Percentiles rank a stretch among this genome's conserved stretches.
These are phyloP conservation scores for Dynastes maya DNA, from an alignment of 2,888 invertebrate genomes.

Conservation along the genomic window DNA sequence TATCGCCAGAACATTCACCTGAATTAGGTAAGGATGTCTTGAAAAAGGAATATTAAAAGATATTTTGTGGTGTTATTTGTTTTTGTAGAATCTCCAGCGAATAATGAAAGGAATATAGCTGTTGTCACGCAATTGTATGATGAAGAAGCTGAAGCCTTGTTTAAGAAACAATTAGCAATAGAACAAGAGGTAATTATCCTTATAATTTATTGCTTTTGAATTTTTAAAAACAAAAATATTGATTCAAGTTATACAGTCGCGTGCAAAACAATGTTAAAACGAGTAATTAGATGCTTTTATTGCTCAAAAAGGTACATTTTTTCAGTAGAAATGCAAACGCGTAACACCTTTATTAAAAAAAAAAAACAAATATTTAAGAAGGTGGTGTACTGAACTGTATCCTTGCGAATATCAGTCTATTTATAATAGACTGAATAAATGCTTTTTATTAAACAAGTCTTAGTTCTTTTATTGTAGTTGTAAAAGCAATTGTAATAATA, in stretches of 20 bases:
- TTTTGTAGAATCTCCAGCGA: slow-evolving; percentile 61
- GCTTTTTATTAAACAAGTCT: no score
- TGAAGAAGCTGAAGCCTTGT: slow-evolving; percentile 76
- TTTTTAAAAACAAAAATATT: neutral
- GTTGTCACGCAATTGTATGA: slow-evolving; percentile 60
- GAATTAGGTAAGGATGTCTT: slow-evolving; percentile 61
- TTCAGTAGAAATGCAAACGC: no score
- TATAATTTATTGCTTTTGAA: neutral
- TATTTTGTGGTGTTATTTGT: slow-evolving; percentile 48
- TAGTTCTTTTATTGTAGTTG: no score
- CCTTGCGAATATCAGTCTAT: no score
- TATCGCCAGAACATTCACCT: slow-evolving; percentile 61
- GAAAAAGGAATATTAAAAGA: slow-evolving; percentile 11
- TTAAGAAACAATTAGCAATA: slow-evolving; percentile 76
- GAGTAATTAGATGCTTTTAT: no score
- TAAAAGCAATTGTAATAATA: no score
- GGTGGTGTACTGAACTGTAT: no score
- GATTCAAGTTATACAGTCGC: neutral
- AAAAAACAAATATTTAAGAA: no score
- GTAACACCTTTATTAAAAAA: no score
- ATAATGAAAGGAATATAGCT: slow-evolving; percentile 52
- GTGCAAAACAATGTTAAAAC: no score
- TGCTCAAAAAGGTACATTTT: no score
- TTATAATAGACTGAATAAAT: no score
- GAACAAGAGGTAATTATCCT: slow-evolving; percentile 74